Evolutionary conservation across 2,888 invertebrate genomes (phyloP).

Genomic region (Imbricaverruca yamaguchii): DNA sequence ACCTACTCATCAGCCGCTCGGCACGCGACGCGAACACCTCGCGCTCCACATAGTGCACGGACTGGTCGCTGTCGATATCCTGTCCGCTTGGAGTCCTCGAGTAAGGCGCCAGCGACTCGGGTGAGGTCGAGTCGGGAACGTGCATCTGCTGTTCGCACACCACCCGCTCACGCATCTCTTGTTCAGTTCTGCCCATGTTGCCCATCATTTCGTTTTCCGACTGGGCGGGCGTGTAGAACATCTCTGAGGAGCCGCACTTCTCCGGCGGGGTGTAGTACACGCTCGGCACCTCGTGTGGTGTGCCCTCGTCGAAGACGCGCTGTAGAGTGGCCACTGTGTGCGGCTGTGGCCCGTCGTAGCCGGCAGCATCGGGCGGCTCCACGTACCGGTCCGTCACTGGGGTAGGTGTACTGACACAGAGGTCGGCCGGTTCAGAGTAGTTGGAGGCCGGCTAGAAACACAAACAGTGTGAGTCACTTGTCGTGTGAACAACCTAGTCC

Average conservation of each 20-base stretch:
- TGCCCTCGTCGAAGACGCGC: no score
- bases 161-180: not conserved
- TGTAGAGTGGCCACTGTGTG: no score
- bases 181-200: not conserved
- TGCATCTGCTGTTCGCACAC: not conserved
- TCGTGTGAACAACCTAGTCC: no score
- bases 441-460: no score
- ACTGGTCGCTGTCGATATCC: not conserved
- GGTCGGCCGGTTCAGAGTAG: no score
- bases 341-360: no score
- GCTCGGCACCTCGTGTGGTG: not conserved
- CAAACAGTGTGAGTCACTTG: no score
- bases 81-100: not conserved
- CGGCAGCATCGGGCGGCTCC: no score
- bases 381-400: no score
- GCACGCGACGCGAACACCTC: not conserved
- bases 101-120: not conserved
- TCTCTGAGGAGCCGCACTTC: not conserved
- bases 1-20: conserved; percentile 2
- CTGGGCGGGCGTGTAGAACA: not conserved
- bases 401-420: no score
- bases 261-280: not conserved
- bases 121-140: not conserved
- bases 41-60: not conserved
- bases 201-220: conserved; percentile 5